Percentiles rank a stretch among this genome's conserved stretches.
phyloP scores from a whole-genome alignment of 2,797 vertebrate species.

The Onychomys arenicola region DNA sequence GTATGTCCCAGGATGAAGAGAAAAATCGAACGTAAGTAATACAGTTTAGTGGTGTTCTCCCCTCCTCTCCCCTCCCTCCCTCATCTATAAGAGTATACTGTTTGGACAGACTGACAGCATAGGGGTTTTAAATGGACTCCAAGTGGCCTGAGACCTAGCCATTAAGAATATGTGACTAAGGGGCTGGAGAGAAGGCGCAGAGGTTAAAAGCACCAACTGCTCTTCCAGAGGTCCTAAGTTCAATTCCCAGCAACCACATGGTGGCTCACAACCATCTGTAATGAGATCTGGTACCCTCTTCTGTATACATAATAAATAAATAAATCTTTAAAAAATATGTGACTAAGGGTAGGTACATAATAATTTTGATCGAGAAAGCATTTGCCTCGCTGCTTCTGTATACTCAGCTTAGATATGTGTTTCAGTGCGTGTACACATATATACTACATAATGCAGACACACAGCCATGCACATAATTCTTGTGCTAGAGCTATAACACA shows the following conservation, averaged over 20 bases:
- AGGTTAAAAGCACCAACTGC: too few species aligned
- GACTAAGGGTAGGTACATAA: neutral
- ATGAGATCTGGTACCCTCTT: too few species aligned
- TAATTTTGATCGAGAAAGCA: neutral
- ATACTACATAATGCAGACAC: neutral
- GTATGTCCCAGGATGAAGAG: constrained; percentile 96
- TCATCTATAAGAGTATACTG: neutral
- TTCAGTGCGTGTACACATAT: neutral
- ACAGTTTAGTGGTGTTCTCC: neutral
- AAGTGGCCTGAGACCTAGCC: neutral
- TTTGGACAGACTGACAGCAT: neutral
- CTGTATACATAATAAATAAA: too few species aligned
- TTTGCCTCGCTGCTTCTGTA: neutral
- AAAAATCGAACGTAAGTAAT: constrained; percentile 95
- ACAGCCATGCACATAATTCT: neutral
- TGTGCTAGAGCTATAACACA: neutral
- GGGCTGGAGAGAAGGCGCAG: too few species aligned
- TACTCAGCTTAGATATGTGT: neutral
- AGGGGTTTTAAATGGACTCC: constrained; percentile 17
- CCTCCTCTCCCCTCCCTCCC: neutral
- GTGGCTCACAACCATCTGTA: too few species aligned
- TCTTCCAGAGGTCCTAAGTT: too few species aligned
- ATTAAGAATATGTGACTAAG: neutral
- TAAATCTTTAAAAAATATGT: neutral
- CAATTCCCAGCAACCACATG: too few species aligned